Evolutionary conservation across 2,797 vertebrate genomes (phyloP), one percentile per base, ranked within the genome.

Genomic region (Tolypeutes matacus): DNA sequence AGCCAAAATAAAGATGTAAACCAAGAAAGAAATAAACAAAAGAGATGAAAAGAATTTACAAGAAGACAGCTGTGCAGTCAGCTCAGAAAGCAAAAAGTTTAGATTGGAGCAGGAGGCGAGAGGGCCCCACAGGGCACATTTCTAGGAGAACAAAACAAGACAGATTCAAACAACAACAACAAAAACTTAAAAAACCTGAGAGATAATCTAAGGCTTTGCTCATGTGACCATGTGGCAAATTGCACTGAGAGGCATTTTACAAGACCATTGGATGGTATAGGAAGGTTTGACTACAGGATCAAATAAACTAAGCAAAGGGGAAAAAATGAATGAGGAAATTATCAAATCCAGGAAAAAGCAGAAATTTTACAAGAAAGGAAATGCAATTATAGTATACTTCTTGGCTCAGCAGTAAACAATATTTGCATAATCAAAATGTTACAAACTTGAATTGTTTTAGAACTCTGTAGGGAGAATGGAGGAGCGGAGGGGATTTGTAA

Each of bases 301-400:
- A 90, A 77, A 92, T 67, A 49, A 90, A 73, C 46, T 77, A 65
- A 81, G 56, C 39, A 88, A 95, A 92, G 49, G 18, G 6, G 18
- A 36, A 14, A 51, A 83, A 56, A 42, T 81, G 10, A 53, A 82
- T 77, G 20, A 46, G 27, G 34, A 42, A 80, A 91, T 81, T 15
- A 84, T 46, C 75, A 72, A 85, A 10, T 73, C 12, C 18, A 78
- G 42, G 53, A 78, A 83, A 83, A 82, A 75, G 36, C 2, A 75
- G 29, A 86, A 49, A 70, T 76, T 70, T 36, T 62, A 58, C 18
- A 58, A 51, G 46, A 58, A 88, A 60, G 27, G 11, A 85, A 91
- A 62, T 67, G 25, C 77, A 56, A 83, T 73, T 13, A 4, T 39
- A 49, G 23, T 49, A 36, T 65, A 31, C 14, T 83, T 67, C 18